A percentile compares a stretch with the other conserved stretches of the same genome.
These are phyloP conservation scores for Hylia prasina DNA, from an alignment of 2,113 vertebrate genomes.

Conservation along the genomic window DNA sequence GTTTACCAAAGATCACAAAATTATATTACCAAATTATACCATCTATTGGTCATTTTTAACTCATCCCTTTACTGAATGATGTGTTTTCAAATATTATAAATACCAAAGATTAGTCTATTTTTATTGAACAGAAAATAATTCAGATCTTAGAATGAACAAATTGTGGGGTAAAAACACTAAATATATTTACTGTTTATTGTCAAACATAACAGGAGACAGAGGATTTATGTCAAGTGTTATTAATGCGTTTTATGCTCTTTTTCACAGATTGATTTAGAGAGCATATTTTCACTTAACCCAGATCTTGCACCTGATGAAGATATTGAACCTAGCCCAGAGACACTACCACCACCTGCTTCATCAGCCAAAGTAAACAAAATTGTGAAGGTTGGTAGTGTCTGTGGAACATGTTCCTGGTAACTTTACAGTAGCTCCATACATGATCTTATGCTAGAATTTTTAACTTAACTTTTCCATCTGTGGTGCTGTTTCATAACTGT, in stretches of 20 bases:
- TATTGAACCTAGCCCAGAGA: constrained; percentile 83
- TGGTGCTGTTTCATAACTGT: not conserved
- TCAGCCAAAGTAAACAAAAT: constrained; percentile 89
- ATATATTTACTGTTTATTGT: not conserved
- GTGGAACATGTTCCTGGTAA: not conserved
- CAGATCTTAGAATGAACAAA: not conserved
- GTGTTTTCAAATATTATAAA: not conserved
- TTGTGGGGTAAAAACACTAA: not conserved
- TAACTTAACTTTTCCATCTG: not conserved
- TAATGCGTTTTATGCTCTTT: not conserved
- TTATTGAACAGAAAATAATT: not conserved
- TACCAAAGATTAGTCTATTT: not conserved
- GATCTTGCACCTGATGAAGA: constrained; percentile 91
- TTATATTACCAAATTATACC: not conserved
- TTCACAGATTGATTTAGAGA: constrained; percentile 93
- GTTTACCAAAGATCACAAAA: not conserved
- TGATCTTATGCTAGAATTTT: not conserved
- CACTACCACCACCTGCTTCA: constrained; percentile 79
- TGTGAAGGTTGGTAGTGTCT: constrained; percentile 82
- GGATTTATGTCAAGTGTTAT: not conserved
- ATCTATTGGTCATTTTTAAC: not conserved
- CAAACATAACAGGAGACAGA: not conserved
- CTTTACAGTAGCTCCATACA: not conserved
- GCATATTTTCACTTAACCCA: constrained; percentile 93
- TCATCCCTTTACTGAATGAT: not conserved